Percentiles rank a stretch among this genome's conserved stretches.
Conservation (phyloP, 2,888 invertebrate species). For the Lasius fuliginosus region DNA sequence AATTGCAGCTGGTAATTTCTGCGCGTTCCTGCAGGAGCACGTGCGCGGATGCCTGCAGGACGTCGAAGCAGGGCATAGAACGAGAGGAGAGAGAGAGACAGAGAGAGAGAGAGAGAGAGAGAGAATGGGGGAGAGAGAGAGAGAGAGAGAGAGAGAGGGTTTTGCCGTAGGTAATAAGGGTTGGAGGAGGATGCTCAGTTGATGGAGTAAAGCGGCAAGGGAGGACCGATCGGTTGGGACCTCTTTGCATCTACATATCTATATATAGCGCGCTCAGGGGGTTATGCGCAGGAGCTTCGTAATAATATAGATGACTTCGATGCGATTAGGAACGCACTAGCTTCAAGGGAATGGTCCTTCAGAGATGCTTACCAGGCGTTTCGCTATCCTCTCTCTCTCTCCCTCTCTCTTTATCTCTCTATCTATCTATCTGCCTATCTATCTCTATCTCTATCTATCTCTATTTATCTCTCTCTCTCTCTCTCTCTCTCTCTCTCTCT, state of each 20-base stretch:
- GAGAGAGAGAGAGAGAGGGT: slow-evolving; percentile 23
- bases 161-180: slow-evolving; percentile 51
- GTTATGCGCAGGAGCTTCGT: slow-evolving; percentile 73
- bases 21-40: slow-evolving; percentile 35
- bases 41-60: slow-evolving; percentile 19
- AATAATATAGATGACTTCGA: slow-evolving; percentile 81
- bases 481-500: slow-evolving; percentile 55
- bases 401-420: slow-evolving; percentile 50
- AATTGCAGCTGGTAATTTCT: slow-evolving; percentile 62
- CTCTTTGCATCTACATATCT: slow-evolving; percentile 49
- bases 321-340: slow-evolving; percentile 81
- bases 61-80: not conserved
- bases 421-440: slow-evolving; percentile 52
- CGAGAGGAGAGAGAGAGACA: slow-evolving; percentile 34
- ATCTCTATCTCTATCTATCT: slow-evolving; percentile 57
- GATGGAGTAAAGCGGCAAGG: slow-evolving; percentile 24
- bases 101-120: not conserved
- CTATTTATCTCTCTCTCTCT: slow-evolving; percentile 58
- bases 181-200: slow-evolving; percentile 37
- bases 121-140: slow-evolving; percentile 24
- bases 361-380: slow-evolving; percentile 83
- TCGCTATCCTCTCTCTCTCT: slow-evolving; percentile 57
- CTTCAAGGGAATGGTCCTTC: slow-evolving; percentile 79
- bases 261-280: slow-evolving; percentile 32
- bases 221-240: slow-evolving; percentile 36